phyloP scores from a whole-genome alignment of 2,797 vertebrate genomes.

The Coilia nasus region DNA sequence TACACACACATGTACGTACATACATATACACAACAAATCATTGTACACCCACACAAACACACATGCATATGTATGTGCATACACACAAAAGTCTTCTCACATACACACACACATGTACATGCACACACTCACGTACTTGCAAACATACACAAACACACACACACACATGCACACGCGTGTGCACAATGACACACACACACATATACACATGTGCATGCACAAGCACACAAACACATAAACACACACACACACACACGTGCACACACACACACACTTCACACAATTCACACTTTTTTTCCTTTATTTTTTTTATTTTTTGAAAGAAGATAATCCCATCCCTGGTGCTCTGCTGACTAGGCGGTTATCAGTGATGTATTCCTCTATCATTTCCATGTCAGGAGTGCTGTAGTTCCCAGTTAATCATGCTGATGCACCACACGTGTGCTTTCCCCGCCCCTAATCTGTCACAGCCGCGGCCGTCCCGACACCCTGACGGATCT shows the following conservation, averaged over 20 bases:
- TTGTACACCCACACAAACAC: neutral
- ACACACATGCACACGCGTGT: neutral
- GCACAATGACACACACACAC: slow-evolving; percentile 2
- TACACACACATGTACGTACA: neutral
- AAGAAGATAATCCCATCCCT: neutral
- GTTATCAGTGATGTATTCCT: neutral
- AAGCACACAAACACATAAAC: neutral
- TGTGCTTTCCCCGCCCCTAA: neutral
- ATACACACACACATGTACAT: neutral
- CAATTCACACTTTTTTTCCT: neutral
- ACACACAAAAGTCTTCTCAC: neutral
- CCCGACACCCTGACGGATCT: slow-evolving; percentile 12
- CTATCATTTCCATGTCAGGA: neutral
- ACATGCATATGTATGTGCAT: neutral
- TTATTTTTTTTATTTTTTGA: neutral
- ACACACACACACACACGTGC: neutral
- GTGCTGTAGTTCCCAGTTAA: neutral
- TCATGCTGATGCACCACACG: neutral
- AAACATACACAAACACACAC: neutral
- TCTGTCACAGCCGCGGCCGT: neutral
- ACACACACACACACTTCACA: too few relatives aligned
- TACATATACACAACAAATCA: neutral
- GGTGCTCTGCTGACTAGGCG: neutral
- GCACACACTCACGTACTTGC: neutral
- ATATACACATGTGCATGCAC: too few relatives aligned